Evolutionary conservation across 1,140 invertebrate genomes (phyloP), one percentile per base, ranked within the genome.

Genomic region (Teleogryllus occipitalis): DNA sequence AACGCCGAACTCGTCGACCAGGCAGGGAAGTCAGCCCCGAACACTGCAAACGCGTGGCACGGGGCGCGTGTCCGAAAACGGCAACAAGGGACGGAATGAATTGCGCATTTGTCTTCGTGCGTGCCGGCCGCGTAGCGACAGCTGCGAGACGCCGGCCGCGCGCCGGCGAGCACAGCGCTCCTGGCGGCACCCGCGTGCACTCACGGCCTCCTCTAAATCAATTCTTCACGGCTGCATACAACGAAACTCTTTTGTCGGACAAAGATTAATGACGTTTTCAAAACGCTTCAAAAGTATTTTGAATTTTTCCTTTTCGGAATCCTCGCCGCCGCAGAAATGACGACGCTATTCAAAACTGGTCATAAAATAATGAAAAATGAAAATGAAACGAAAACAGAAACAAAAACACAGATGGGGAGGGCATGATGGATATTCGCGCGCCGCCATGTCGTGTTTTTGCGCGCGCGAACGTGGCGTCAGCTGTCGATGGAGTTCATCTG

Each of bases 241-340:
- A 39, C 54, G 54, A 65, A 14, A 18, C 54, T 65, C 2, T 65
- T 65, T 65, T 65, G 54, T 65, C 54, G 18, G 18, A 65, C 54
- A 65, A 65, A 65, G 54, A 65, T 65, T 65, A 65, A 65, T 65
- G 54, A 65, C 54, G 54, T 65, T 65, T 65, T 10, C 54, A 65
- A 65, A 65, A 65, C 54, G 18, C 54, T 65, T 65, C 54, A 18
- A 65, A 65, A 65, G 18, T 65, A 65, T 65, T 65, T 65, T 7
- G 54, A 65, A 14, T 65, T 18, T 65, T 65, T 65, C 18, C 18
- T 65, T 65, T 65, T 65, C 54, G 54, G 18, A 18, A 10, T 14
- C 18, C 18, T 18, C 54, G 54, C 10, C 0, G 54, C 18, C 10
- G 54, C 18, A 65, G 54, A 10, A 65, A 65, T 7, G 18, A 18